Evolutionary conservation across 2,888 invertebrate genomes (phyloP).

Genomic region (Steinernema carpocapsae): DNA sequence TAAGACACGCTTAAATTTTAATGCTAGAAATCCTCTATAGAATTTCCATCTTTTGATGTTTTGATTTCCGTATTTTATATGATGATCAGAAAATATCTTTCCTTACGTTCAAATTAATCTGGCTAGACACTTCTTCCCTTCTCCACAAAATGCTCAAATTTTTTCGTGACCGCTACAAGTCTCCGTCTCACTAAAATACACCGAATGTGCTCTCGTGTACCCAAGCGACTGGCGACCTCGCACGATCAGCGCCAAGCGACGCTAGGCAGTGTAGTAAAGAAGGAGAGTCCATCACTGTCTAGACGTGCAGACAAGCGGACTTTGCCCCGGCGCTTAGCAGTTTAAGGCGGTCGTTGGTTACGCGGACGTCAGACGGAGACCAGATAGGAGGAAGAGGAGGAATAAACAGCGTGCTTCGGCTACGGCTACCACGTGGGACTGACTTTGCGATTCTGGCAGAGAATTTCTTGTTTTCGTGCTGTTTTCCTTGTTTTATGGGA

Average conservation of each 20-base stretch:
- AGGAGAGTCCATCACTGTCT: conserved; percentile 4
- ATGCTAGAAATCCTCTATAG: no score
- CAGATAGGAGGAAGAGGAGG: no score
- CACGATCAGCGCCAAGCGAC: neutral
- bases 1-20: no score
- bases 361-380: neutral
- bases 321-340: conserved; percentile 11
- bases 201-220: no score
- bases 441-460: neutral
- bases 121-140: no score
- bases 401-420: conserved; percentile 20
- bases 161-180: no score
- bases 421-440: conserved; percentile 22
- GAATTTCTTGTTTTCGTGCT: neutral
- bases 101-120: no score
- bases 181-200: no score
- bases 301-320: conserved; percentile 11
- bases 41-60: no score
- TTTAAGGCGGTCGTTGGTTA: neutral
- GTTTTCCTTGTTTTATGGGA: neutral
- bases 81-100: no score
- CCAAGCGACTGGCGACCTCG: neutral
- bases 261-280: neutral
- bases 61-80: no score
- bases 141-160: no score